These are phyloP conservation scores for Lagodon rhomboides DNA, from an alignment of 2,797 vertebrate species.

Conservation along the genomic window DNA sequence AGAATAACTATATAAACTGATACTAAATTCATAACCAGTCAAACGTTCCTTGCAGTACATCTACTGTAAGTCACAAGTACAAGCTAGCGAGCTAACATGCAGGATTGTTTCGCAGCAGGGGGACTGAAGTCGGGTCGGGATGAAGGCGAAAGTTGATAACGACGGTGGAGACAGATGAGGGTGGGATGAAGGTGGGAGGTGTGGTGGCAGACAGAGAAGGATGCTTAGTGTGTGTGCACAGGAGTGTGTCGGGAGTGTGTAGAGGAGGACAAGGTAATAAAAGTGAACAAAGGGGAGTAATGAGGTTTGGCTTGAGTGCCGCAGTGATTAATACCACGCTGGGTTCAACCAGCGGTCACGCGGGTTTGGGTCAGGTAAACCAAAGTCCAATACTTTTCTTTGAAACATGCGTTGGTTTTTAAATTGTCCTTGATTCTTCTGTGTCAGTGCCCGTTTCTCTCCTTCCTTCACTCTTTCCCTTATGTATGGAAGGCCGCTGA, in stretches of 20 bases:
- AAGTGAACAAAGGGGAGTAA: slow-evolving; percentile 66
- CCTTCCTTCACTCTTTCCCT: too few species aligned
- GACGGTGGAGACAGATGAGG: slow-evolving; percentile 19
- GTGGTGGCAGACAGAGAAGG: slow-evolving; percentile 6
- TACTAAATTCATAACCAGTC: too few species aligned
- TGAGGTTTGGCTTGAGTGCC: slow-evolving; percentile 62
- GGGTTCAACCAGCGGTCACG: slow-evolving; percentile 71
- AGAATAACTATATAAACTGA: too few species aligned
- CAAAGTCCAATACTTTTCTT: slow-evolving; percentile 14
- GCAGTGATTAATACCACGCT: slow-evolving; percentile 67
- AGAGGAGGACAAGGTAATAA: slow-evolving; percentile 57
- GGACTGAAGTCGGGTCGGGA: not conserved
- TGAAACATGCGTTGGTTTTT: slow-evolving; percentile 6
- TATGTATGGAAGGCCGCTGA: too few species aligned
- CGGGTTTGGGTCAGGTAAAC: slow-evolving; percentile 51
- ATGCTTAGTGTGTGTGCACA: slow-evolving; percentile 19
- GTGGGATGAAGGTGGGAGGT: slow-evolving; percentile 21
- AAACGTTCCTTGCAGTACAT: too few species aligned
- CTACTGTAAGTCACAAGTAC: not conserved
- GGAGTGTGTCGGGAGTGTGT: slow-evolving; percentile 39
- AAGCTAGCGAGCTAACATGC: not conserved
- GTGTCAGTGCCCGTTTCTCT: not conserved
- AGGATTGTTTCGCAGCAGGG: not conserved
- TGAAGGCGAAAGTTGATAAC: slow-evolving; percentile 11
- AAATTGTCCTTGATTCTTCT: not conserved